Evolutionary conservation across 1,140 invertebrate species (phyloP), one percentile per base, ranked within the genome.

Genomic region (Sitophilus oryzae): DNA sequence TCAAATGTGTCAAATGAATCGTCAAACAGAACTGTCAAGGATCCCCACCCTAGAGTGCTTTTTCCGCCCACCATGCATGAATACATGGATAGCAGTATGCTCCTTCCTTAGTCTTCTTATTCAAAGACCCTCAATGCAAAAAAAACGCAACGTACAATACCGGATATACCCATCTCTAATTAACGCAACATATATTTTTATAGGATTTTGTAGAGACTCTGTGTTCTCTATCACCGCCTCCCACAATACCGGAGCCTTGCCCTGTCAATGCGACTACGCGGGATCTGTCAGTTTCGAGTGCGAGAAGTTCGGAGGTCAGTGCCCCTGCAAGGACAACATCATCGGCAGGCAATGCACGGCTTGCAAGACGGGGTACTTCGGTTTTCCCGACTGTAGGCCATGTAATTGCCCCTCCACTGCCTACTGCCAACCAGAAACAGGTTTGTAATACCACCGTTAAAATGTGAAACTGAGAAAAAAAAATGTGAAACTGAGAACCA

Each of bases 261-360:
- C 82, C 0, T 99, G 96, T 68, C 77, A 86, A 22, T 99, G 96
- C 70, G 85, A 97, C 67, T 84, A 85, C 63, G 83, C 88, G 44
- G 96, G 96, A 0, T 93, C 93, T 0, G 79, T 79, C 0, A 92
- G 87, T 65, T 93, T 96, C 64, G 83, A 91, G 55, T 94, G 91
- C 64, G 83, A 91, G 41, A 80, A 83, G 25, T 96, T 96, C 69
- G 96, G 96, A 0, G 97, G 97, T 0, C 94, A 98, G 67, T 99
- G 97, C 71, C 81, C 83, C 0, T 99, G 97, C 70, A 89, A 87
- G 64, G 79, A 85, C 0, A 93, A 98, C 70, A 86, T 99, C 0
- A 97, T 99, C 60, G 96, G 94, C 34, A 77, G 95, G 40, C 82
- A 82, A 18, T 99, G 96, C 71, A 86, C 88, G 34, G 80, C 83